Evolutionary conservation across 2,113 vertebrate species (phyloP), one percentile per base, ranked within the genome.

Genomic region (Crotalus tigris): DNA sequence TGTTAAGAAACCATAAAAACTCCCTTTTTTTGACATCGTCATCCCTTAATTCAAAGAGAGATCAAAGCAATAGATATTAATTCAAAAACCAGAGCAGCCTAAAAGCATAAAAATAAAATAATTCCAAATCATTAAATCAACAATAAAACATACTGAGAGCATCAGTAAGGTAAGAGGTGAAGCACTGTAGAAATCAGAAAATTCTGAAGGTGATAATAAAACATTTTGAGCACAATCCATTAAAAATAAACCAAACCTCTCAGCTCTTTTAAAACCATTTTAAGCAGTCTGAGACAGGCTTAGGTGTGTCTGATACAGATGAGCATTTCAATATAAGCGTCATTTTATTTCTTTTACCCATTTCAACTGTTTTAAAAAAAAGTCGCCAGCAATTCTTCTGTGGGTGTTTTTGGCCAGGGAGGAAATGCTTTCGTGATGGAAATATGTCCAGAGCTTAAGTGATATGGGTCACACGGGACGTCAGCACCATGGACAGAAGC

Each of bases 401-500:
- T 24, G n/a, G 33, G 57, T 15, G 49, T 89, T 54, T 29, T 29
- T 49, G 8, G 10, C 46, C 15, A 44, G 4, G 23, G 23, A 85
- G 24, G 12, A 86, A 85, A 90, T 49, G 69, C 69, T 93, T 90
- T 59, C 19, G 3, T 88, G 92, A 88, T 86, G 26, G 54, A 87
- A 46, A 86, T 33, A 54, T n/a, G 85, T 61, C 85, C 53, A 24
- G 17, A 26, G 85, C 75, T 51, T 75, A 75, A 49, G 53, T 54
- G 59, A 90, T 64, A 39, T 64, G 23, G 75, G 89, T 86, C 55
- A 51, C 49, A 33, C 29, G 26, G 85, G 39, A 39, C 57, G 17
- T 87, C 89, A 87, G 75, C 58, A 91, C 92, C 92, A 87, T 91
- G 92, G 92, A 75, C 92, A 87, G 58, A 33, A 85, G 49, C 33